phyloP scores from a whole-genome alignment of 2,888 invertebrate species.

The Drosophila greeni region DNA sequence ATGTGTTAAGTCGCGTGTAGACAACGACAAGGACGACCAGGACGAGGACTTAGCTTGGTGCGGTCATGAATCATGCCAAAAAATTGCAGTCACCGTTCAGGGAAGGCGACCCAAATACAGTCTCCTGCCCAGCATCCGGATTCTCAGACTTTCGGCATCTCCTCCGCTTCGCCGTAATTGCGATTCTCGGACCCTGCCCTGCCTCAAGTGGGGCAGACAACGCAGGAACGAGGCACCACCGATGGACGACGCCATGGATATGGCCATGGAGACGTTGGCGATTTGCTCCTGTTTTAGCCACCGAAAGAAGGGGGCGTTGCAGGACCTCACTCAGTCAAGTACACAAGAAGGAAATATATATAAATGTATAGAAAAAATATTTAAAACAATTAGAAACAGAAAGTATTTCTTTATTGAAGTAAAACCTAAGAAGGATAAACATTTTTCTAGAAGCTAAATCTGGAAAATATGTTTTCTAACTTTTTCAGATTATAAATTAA shows the following conservation, averaged over 20 bases:
- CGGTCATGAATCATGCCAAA: slow-evolving; percentile 69
- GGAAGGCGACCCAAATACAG: slow-evolving; percentile 62
- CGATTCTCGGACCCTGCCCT: slow-evolving; percentile 21
- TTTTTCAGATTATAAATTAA: background rate
- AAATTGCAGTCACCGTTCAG: slow-evolving; percentile 58
- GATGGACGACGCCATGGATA: slow-evolving; percentile 34
- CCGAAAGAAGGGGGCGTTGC: slow-evolving; percentile 51
- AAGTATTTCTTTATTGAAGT: background rate
- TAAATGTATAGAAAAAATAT: background rate
- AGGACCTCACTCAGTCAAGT: slow-evolving; percentile 2
- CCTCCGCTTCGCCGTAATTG: slow-evolving; percentile 10
- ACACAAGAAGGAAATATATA: background rate
- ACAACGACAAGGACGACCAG: background rate
- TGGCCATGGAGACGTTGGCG: slow-evolving; percentile 54
- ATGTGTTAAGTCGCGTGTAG: slow-evolving; percentile 61
- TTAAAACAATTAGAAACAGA: background rate
- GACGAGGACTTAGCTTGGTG: slow-evolving; percentile 45
- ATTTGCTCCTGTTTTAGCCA: slow-evolving; percentile 25
- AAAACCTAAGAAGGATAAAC: background rate
- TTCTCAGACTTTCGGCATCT: slow-evolving; percentile 14
- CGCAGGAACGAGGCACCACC: slow-evolving; percentile 28
- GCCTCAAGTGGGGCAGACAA: slow-evolving; percentile 52
- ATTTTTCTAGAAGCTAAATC: background rate
- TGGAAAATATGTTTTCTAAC: background rate
- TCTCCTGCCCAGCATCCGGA: too few relatives aligned